Evolutionary conservation across 2,888 invertebrate genomes (phyloP), one percentile per base, ranked within the genome.

Genomic region (Apodemia hepburni): DNA sequence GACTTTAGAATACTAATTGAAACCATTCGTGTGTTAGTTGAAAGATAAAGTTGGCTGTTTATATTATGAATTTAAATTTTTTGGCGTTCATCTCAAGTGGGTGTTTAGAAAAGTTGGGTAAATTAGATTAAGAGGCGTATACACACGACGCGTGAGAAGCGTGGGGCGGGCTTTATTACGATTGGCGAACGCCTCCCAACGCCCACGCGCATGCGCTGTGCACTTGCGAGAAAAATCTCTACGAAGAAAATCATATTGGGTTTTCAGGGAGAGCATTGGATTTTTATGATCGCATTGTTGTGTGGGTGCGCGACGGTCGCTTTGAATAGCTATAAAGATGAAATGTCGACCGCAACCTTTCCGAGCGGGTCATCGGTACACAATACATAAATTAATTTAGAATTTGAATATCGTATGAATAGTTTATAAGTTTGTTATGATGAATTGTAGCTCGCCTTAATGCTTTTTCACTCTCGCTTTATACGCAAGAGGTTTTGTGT

Each of bases 181-280:
- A 87, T 91, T 92, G 92, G 92, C 91, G 88, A 85, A 82, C 88
- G 86, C 92, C 92, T 91, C 87, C 92, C 89, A 86, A 85, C 92
- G 91, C 86, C 92, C 85, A 81, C 87, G 87, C 83, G 90, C 91
- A 89, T 86, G 77, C 78, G 75, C 77, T 65, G 62, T 69, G 74
- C 78, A 71, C 74, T 72, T 76, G 73, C 77, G 78, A 84, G 87
- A 87, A 87, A 87, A 89, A 86, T 86, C 84, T 81, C 68, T 68
- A 71, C 75, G 77, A 75, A 80, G 83, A 88, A 87, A 88, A 87
- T 76, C 81, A 66, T 18, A 27, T 58, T 15, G 22, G 62, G 73
- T 73, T 76, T 78, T 73, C 74, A 77, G 74, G 73, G 60, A 65
- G 70, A 60, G 68, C 67, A 65, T 66, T 64, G 76, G 78, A 79